Percentiles rank a stretch among this genome's conserved stretches.
phyloP scores from a whole-genome alignment of 1,140 invertebrate species.

The Telenomus remus region DNA sequence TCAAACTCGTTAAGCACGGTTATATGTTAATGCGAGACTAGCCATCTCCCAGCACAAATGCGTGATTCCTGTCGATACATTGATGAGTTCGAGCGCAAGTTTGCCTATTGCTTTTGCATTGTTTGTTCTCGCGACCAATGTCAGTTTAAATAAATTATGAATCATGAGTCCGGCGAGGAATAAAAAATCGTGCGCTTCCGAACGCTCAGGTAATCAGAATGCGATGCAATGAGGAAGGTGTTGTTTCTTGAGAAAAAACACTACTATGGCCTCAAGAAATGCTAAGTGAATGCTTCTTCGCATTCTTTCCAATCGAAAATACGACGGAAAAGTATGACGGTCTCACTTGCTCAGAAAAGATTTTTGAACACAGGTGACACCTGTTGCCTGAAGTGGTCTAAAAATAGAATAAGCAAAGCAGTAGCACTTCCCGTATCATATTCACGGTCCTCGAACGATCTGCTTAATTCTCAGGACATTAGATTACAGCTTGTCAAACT shows the following conservation, averaged over 20 bases:
- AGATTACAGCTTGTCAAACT: constrained; percentile 14
- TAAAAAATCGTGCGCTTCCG: background rate
- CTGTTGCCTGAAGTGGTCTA: constrained; percentile 29
- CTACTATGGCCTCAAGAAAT: too few relatives aligned
- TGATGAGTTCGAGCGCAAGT: constrained; percentile 19
- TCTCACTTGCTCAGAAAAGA: background rate
- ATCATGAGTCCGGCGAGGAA: constrained; percentile 10
- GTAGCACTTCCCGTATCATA: constrained; percentile 46
- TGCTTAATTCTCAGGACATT: constrained; percentile 16
- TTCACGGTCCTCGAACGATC: constrained; percentile 13
- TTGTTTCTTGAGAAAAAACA: too few relatives aligned
- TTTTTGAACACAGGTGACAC: constrained; percentile 15
- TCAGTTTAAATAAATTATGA: constrained; percentile 40
- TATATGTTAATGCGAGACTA: constrained; percentile 66
- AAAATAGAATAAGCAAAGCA: constrained; percentile 17
- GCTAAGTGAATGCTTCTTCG: too few relatives aligned
- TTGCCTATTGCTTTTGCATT: constrained; percentile 23
- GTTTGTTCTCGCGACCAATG: constrained; percentile 22
- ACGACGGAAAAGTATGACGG: background rate
- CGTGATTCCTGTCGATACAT: constrained; percentile 53
- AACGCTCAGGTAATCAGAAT: constrained; percentile 11
- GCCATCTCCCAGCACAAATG: constrained; percentile 60
- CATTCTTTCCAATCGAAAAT: background rate
- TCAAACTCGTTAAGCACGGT: constrained; percentile 64
- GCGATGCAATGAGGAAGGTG: background rate